These are phyloP conservation scores for Neodiprion fabricii DNA, from an alignment of 1,140 invertebrate species.

Conservation along the genomic window DNA sequence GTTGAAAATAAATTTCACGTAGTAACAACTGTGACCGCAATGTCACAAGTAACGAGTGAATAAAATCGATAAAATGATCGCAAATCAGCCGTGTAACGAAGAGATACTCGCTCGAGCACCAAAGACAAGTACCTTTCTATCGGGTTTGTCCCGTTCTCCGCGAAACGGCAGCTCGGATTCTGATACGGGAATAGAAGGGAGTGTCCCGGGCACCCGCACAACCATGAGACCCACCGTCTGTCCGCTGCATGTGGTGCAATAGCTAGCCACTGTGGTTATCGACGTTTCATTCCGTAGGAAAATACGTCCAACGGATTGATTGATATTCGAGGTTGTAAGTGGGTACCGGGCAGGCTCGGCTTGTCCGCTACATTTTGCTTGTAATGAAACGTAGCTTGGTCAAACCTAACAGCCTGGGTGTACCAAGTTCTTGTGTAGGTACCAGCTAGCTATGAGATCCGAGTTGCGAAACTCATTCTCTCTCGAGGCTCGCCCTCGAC, in stretches of 20 bases:
- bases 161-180: not conserved
- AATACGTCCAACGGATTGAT: not conserved
- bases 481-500: too few relatives aligned
- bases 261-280: not conserved
- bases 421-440: too few relatives aligned
- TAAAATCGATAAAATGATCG: too few relatives aligned
- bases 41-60: too few relatives aligned
- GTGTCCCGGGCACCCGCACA: not conserved
- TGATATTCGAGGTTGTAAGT: slow-evolving; percentile 1
- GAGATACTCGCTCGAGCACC: too few relatives aligned
- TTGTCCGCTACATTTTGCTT: not conserved
- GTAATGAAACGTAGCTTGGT: too few relatives aligned
- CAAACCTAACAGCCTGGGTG: too few relatives aligned
- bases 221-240: not conserved
- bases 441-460: too few relatives aligned
- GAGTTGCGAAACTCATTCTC: too few relatives aligned
- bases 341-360: not conserved
- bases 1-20: too few relatives aligned
- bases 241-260: not conserved
- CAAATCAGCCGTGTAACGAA: too few relatives aligned
- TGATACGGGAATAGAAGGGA: not conserved
- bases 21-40: too few relatives aligned
- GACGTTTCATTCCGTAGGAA: not conserved
- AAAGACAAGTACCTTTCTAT: not conserved
- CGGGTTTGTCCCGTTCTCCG: not conserved